Conservation (phyloP, 2,797 vertebrate species). For the Hippopotamyrus pictus region DNA sequence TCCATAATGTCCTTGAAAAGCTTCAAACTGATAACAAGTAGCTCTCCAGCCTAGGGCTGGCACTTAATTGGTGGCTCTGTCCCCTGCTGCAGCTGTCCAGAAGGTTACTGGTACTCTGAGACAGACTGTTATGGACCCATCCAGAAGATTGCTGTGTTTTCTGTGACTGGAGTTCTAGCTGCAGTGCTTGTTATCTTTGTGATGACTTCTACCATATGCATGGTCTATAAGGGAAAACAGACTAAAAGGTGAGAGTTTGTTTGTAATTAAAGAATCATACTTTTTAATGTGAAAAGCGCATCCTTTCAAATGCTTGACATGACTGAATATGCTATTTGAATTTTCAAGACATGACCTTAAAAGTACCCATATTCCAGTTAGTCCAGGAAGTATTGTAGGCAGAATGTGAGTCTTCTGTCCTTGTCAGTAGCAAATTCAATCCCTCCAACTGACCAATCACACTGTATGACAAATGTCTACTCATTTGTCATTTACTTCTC, state of each 20-base stretch:
- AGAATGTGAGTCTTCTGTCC: background rate
- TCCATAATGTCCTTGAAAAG: background rate
- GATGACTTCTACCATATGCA: background rate
- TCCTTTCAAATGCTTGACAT: background rate
- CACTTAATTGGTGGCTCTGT: background rate
- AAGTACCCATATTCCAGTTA: background rate
- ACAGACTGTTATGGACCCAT: background rate
- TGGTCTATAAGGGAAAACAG: background rate
- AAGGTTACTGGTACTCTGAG: slow-evolving; percentile 7
- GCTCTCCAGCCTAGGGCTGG: background rate
- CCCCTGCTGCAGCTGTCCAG: slow-evolving; percentile 2
- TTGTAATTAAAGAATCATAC: background rate
- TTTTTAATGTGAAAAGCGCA: background rate
- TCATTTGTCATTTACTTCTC: no score
- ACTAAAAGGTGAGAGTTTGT: background rate
- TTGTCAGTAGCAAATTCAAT: no score
- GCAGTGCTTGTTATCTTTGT: background rate
- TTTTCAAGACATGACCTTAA: background rate
- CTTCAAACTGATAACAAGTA: background rate
- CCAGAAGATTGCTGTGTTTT: background rate
- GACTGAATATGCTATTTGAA: background rate
- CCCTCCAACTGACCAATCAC: no score
- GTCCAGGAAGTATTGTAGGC: background rate
- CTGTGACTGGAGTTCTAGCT: background rate
- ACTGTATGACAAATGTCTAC: no score